These are phyloP conservation scores for Python bivittatus DNA, from an alignment of 2,113 vertebrate genomes.

Conservation along the genomic window DNA sequence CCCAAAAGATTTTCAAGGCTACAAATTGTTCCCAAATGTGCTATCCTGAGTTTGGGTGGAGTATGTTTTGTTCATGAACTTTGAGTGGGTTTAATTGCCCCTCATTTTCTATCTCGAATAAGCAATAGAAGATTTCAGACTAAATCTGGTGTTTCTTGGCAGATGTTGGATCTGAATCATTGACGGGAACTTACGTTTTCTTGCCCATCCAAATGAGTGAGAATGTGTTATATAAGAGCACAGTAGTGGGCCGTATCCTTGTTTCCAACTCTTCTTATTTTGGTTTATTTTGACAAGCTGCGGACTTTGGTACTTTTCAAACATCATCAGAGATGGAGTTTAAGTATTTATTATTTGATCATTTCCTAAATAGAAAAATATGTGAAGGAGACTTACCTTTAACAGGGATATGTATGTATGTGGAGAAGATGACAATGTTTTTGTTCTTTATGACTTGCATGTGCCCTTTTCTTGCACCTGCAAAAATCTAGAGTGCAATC, in stretches of 20 bases:
- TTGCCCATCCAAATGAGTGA: background rate
- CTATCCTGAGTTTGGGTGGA: background rate
- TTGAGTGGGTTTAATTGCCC: background rate
- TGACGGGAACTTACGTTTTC: background rate
- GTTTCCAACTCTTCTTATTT: background rate
- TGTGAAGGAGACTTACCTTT: background rate
- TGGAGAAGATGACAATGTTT: background rate
- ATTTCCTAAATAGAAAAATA: background rate
- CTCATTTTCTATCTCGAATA: background rate
- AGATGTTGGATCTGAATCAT: background rate
- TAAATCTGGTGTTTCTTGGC: background rate
- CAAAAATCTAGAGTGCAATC: background rate
- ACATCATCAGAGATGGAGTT: background rate
- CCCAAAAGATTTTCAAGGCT: background rate
- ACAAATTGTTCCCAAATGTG: background rate
- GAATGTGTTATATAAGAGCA: background rate
- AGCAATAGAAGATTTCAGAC: background rate
- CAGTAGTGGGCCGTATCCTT: background rate
- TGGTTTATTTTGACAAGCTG: background rate
- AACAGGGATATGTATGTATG: background rate
- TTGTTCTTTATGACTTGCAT: background rate
- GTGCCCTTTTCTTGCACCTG: background rate
- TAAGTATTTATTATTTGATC: background rate
- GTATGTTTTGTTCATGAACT: background rate
- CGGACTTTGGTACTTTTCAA: background rate